These are phyloP conservation scores for Mamestra brassicae DNA, from an alignment of 2,888 invertebrate species.

Conservation along the genomic window DNA sequence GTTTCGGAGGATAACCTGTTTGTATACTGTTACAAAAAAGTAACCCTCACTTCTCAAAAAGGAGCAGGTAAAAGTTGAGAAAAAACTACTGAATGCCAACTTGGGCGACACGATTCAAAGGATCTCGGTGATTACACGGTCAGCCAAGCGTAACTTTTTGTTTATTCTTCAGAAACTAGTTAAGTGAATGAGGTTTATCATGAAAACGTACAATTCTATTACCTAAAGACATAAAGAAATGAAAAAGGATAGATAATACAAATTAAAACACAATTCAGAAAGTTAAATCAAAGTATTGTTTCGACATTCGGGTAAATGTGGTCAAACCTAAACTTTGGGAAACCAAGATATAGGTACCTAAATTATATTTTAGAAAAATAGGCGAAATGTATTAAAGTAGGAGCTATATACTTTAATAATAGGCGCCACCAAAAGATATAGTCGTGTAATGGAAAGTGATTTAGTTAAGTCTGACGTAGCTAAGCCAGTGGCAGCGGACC, in stretches of 20 bases:
- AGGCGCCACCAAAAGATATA: constrained; percentile 41
- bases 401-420: constrained; percentile 2
- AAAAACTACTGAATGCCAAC: constrained; percentile 20
- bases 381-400: background rate
- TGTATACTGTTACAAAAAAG: constrained; percentile 27
- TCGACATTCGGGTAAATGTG: background rate
- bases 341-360: background rate
- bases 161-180: constrained; percentile 30
- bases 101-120: constrained; percentile 35
- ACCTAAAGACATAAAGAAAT: background rate
- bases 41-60: constrained; percentile 34
- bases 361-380: background rate
- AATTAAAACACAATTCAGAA: background rate
- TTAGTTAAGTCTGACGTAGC: constrained; percentile 59
- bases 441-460: constrained; percentile 74
- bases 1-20: constrained; percentile 33
- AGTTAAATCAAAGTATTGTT: background rate
- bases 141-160: constrained; percentile 33
- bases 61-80: constrained; percentile 57
- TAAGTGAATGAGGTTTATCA: constrained; percentile 2
- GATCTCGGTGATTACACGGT: constrained; percentile 27
- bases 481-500: constrained; percentile 29
- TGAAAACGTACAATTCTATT: constrained; percentile 7
- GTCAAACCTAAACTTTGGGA: background rate
- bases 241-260: background rate